A percentile compares a stretch with the other conserved stretches of the same genome.
These are phyloP conservation scores for Terebella lapidaria DNA, from an alignment of 2,888 invertebrate species.

Conservation along the genomic window DNA sequence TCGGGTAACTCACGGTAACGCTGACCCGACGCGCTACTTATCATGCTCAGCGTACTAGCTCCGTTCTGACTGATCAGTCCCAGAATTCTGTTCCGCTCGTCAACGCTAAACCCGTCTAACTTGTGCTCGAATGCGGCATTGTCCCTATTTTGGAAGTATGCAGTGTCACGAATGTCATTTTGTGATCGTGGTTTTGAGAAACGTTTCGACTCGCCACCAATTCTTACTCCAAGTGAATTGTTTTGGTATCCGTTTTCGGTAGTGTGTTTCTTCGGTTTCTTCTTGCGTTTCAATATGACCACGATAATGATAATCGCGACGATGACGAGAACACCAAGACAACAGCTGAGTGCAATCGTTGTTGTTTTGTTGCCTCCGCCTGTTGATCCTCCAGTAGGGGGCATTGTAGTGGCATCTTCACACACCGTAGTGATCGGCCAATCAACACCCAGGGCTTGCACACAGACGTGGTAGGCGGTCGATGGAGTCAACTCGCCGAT, in stretches of 20 bases:
- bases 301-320: constrained; percentile 1
- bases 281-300: neutral
- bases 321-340: neutral
- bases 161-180: constrained; percentile 11
- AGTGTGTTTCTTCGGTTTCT: too few relatives aligned
- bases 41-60: constrained; percentile 14
- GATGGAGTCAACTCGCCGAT: neutral
- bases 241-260: neutral
- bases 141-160: constrained; percentile 15
- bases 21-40: constrained; percentile 7
- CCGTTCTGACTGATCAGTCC: constrained; percentile 8
- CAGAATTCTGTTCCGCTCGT: constrained; percentile 13
- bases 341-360: neutral
- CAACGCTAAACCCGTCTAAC: constrained; percentile 6
- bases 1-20: constrained; percentile 12
- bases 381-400: neutral
- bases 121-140: constrained; percentile 11
- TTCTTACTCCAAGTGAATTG: constrained; percentile 4
- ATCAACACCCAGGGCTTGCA: neutral
- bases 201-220: constrained; percentile 24
- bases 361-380: neutral
- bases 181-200: constrained; percentile 20
- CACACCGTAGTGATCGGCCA: neutral
- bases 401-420: neutral
- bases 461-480: neutral